Evolutionary conservation across 2,113 vertebrate genomes (phyloP), one percentile per base, ranked within the genome.

Genomic region (Rhadina sibilatrix): DNA sequence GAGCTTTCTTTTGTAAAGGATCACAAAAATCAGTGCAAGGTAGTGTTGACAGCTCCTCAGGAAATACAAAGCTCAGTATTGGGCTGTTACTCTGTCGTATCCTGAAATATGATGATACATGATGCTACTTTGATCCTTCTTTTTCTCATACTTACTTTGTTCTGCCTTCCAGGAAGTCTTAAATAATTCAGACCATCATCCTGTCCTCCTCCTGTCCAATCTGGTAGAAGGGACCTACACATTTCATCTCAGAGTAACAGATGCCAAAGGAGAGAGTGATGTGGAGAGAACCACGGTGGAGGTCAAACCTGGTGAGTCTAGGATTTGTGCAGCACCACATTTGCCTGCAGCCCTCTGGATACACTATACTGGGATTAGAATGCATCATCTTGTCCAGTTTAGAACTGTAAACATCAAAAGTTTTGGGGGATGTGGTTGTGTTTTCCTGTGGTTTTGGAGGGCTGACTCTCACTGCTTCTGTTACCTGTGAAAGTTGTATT

Each of bases 211-310:
- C 70, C 98, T 99, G 38, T 98, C 99, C 71, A 99, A 99, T 97
- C 97, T 99, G 96, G 99, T 99, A 6, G 98, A 98, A 96, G 99
- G 99, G 30, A 99, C 98, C 59, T 99, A 99, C 97, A 98, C 97
- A 4, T 99, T 99, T 96, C 98, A 98, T n/a, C 97, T 99, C 89
- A 98, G 98, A 60, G 99, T 99, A 72, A 99, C 98, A 1, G 99
- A 99, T 95, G 98, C 98, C 61, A 99, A 99, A 97, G 99, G 99
- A n/a, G 99, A 99, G 96, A 99, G 93, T 54, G 98, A 96, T 94
- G 95, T 71, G 25, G 98, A 98, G 94, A 97, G 97, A 49, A 98
- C 98, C 75, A 98, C 98, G 0, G 97, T 99, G 94, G 99, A 99
- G 95, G 99, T 99, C 84, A 99, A 98, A 89, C 96, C 99, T 95